Percentiles rank a stretch among this genome's conserved stretches.
phyloP scores from a whole-genome alignment of 2,888 invertebrate species.

The Eupithecia tripunctaria region DNA sequence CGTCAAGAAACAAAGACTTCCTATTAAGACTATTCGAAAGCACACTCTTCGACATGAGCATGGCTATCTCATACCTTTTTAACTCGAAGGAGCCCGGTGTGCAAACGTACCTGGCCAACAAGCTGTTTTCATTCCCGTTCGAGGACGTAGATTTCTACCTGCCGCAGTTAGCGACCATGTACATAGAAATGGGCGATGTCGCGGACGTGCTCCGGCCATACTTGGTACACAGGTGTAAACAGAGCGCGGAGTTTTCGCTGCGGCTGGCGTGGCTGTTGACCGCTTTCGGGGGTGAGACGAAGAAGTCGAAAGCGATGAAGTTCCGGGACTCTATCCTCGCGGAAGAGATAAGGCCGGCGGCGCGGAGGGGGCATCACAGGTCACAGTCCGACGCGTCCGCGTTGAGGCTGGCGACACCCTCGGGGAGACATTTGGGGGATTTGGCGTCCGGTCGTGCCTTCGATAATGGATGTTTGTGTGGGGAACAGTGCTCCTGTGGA shows the following conservation, averaged over 20 bases:
- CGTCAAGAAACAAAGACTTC: constrained; percentile 86
- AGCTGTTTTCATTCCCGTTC: constrained; percentile 97
- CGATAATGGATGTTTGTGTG: constrained; percentile 97
- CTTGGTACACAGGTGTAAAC: constrained; percentile 88
- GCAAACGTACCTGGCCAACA: constrained; percentile 98
- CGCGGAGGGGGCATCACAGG: constrained; percentile 84
- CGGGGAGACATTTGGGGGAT: constrained; percentile 93
- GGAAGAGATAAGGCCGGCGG: constrained; percentile 78
- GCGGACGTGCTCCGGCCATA: constrained; percentile 89
- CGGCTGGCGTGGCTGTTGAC: constrained; percentile 98
- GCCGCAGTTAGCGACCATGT: constrained; percentile 99
- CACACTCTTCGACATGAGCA: constrained; percentile 97
- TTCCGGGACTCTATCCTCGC: constrained; percentile 76
- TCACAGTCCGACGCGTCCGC: constrained; percentile 93
- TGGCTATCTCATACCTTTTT: constrained; percentile 98
- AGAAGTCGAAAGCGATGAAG: constrained; percentile 73
- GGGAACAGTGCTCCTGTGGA: constrained; percentile 88
- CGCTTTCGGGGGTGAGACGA: constrained; percentile 91
- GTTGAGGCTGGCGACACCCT: constrained; percentile 79
- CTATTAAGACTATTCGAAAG: constrained; percentile 97
- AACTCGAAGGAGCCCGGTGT: constrained; percentile 99
- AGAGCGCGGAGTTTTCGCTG: constrained; percentile 97
- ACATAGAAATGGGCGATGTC: constrained; percentile 98
- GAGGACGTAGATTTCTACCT: constrained; percentile 98
- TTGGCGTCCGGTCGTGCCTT: constrained; percentile 97